These are phyloP conservation scores for Argynnis bischoffii DNA, from an alignment of 2,888 invertebrate species.

Conservation along the genomic window DNA sequence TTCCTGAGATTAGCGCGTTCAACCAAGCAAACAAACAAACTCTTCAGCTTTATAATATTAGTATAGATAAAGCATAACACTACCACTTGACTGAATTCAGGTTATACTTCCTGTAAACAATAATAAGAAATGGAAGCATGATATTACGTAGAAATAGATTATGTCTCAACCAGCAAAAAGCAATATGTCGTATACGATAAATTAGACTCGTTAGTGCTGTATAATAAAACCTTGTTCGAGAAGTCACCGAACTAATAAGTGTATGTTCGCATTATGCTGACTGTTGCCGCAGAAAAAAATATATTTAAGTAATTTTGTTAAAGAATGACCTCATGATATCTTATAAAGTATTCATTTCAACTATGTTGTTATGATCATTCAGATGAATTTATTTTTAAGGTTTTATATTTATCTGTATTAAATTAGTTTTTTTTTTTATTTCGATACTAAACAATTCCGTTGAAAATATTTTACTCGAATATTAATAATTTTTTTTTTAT, in stretches of 20 bases:
- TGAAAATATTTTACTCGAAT: no score
- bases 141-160: slow-evolving; percentile 14
- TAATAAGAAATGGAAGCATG: slow-evolving; percentile 5
- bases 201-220: slow-evolving; percentile 69
- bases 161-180: slow-evolving; percentile 36
- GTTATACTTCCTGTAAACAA: slow-evolving; percentile 1
- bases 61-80: not conserved
- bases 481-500: no score
- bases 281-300: slow-evolving; percentile 35
- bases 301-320: not conserved
- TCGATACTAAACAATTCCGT: no score
- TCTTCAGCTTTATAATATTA: no score
- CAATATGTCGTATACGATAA: slow-evolving; percentile 53
- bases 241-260: slow-evolving; percentile 61
- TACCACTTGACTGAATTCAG: not conserved
- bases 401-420: no score
- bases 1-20: no score
- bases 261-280: slow-evolving; percentile 34
- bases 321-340: no score
- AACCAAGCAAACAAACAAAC: no score
- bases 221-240: slow-evolving; percentile 61
- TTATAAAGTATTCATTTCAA: no score
- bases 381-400: no score
- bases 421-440: no score
- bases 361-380: no score